Conservation (phyloP, 2,797 vertebrate species). For the Corythornis leucogaster region DNA sequence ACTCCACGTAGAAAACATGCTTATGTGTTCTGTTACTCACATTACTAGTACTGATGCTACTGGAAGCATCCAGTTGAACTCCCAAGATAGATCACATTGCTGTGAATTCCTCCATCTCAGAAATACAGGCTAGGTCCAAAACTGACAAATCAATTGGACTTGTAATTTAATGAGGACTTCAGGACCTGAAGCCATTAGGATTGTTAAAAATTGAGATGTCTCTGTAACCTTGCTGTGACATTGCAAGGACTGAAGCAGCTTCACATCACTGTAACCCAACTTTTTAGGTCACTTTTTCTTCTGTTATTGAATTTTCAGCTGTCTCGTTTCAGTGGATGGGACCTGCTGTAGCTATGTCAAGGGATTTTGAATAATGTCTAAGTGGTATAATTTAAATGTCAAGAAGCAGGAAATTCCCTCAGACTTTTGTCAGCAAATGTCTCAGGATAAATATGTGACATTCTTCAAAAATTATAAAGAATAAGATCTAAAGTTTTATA, state of each 20-base stretch:
- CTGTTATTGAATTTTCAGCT: background rate
- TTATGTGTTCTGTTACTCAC: background rate
- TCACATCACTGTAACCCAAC: background rate
- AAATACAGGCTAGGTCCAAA: background rate
- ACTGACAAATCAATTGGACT: background rate
- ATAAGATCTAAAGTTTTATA: background rate
- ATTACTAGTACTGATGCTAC: background rate
- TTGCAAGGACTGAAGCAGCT: background rate
- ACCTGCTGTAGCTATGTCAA: background rate
- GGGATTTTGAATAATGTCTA: background rate
- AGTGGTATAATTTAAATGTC: constrained; percentile 32
- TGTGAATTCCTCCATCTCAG: background rate
- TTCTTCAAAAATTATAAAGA: background rate
- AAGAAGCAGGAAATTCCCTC: background rate
- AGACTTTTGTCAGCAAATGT: background rate
- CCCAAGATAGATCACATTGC: background rate
- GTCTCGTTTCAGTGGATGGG: background rate
- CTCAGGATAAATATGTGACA: background rate
- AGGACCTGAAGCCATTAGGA: background rate
- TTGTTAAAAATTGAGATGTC: constrained; percentile 50
- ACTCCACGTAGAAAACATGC: background rate
- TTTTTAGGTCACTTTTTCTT: background rate
- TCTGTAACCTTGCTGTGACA: background rate
- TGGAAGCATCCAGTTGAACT: background rate
- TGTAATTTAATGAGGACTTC: constrained; percentile 17